A percentile compares a stretch with the other conserved stretches of the same genome.
Evolutionary conservation across 2,888 invertebrate genomes (phyloP).

Genomic region (Nephrotoma appendiculata): DNA sequence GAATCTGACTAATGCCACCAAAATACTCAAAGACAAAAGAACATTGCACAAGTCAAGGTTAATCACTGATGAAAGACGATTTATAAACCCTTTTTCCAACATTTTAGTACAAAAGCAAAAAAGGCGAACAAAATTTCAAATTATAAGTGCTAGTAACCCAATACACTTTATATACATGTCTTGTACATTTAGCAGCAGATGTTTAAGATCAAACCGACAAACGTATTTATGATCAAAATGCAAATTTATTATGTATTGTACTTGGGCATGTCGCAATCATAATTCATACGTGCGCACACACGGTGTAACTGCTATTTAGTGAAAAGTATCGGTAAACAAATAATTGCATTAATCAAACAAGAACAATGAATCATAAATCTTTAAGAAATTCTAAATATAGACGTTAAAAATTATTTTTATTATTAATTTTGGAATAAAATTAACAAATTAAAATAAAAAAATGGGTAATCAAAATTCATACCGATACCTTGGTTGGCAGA

Average conservation of each 20-base stretch:
- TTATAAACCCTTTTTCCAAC: constrained; percentile 4
- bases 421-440: neutral
- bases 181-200: neutral
- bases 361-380: neutral
- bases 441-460: neutral
- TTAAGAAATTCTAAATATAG: neutral
- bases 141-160: neutral
- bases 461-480: neutral
- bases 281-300: neutral
- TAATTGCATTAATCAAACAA: neutral
- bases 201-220: neutral
- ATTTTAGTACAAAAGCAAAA: neutral
- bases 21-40: constrained; percentile 18
- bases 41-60: constrained; percentile 20
- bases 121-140: neutral
- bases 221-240: neutral
- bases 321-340: neutral
- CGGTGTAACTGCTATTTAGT: neutral
- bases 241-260: neutral
- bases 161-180: neutral
- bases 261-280: no score
- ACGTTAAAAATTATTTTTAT: constrained; percentile 5
- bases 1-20: constrained; percentile 17
- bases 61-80: neutral
- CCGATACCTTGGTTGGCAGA: neutral